Conservation (phyloP, 2,888 invertebrate species). For the Dynastes grantii region DNA sequence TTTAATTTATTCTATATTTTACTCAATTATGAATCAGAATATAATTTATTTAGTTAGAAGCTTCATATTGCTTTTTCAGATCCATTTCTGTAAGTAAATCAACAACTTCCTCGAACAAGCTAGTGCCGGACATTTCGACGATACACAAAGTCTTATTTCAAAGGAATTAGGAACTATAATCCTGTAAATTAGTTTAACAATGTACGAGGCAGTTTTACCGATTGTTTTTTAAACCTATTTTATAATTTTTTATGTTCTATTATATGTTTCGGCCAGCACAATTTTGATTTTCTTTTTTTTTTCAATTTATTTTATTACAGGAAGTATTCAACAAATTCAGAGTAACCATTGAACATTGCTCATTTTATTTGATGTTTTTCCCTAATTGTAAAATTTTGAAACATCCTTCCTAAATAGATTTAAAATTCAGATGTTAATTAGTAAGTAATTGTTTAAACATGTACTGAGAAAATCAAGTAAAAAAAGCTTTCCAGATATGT, state of each 20-base stretch:
- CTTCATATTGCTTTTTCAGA: conserved; percentile 53
- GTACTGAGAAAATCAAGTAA: too few relatives aligned
- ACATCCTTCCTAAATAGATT: too few relatives aligned
- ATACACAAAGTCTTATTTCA: conserved; percentile 81
- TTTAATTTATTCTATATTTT: too few relatives aligned
- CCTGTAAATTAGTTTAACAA: conserved; percentile 19
- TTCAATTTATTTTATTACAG: not conserved
- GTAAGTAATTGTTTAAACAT: too few relatives aligned
- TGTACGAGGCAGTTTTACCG: conserved; percentile 5
- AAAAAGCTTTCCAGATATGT: too few relatives aligned
- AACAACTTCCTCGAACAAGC: conserved; percentile 62
- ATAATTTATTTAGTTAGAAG: too few relatives aligned
- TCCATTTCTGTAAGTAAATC: conserved; percentile 56
- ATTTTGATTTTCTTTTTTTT: not conserved
- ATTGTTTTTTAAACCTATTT: conserved; percentile 25
- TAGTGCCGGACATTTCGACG: conserved; percentile 80
- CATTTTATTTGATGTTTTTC: too few relatives aligned
- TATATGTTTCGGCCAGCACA: conserved; percentile 13
- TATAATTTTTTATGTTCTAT: conserved; percentile 35
- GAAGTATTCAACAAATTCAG: not conserved
- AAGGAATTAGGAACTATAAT: conserved; percentile 59
- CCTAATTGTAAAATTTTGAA: too few relatives aligned
- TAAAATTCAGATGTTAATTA: too few relatives aligned
- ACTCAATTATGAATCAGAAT: too few relatives aligned
- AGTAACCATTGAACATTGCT: too few relatives aligned